Evolutionary conservation across 1,140 invertebrate genomes (phyloP).

Genomic region (Elymnias hypermnestra): DNA sequence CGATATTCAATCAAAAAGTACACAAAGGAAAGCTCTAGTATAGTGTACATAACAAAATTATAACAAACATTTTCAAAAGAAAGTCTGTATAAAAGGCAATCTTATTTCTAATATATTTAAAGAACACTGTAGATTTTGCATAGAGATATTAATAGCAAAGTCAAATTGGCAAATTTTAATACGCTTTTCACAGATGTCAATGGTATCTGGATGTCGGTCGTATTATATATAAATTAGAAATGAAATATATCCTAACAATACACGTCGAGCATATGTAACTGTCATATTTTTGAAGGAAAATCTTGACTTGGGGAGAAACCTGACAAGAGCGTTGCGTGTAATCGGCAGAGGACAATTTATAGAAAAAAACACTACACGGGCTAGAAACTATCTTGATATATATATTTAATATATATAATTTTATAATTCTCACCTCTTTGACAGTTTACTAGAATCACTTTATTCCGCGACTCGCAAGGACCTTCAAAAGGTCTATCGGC

Average conservation of each 20-base stretch:
- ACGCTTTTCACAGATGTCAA: conserved; percentile 7
- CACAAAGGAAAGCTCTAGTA: conserved; percentile 13
- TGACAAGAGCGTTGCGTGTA: too few relatives aligned
- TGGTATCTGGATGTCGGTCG: conserved; percentile 1
- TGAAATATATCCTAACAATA: conserved; percentile 4
- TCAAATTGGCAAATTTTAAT: conserved; percentile 2
- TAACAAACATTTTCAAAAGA: not conserved
- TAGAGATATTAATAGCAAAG: not conserved
- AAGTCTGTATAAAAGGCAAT: not conserved
- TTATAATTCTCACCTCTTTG: too few relatives aligned
- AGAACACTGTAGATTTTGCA: not conserved
- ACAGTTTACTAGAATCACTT: too few relatives aligned
- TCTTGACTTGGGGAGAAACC: too few relatives aligned
- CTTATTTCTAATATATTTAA: not conserved
- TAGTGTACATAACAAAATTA: conserved; percentile 7
- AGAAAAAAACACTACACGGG: too few relatives aligned
- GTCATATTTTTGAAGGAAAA: too few relatives aligned
- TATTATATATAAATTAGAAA: not conserved
- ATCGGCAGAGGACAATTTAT: too few relatives aligned
- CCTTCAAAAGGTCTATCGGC: too few relatives aligned
- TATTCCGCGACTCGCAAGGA: too few relatives aligned
- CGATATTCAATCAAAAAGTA: conserved; percentile 22
- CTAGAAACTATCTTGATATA: too few relatives aligned
- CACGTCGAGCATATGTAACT: too few relatives aligned
- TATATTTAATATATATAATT: too few relatives aligned